Evolutionary conservation across 2,113 vertebrate genomes (phyloP).

Genomic region (Nibea coibor): DNA sequence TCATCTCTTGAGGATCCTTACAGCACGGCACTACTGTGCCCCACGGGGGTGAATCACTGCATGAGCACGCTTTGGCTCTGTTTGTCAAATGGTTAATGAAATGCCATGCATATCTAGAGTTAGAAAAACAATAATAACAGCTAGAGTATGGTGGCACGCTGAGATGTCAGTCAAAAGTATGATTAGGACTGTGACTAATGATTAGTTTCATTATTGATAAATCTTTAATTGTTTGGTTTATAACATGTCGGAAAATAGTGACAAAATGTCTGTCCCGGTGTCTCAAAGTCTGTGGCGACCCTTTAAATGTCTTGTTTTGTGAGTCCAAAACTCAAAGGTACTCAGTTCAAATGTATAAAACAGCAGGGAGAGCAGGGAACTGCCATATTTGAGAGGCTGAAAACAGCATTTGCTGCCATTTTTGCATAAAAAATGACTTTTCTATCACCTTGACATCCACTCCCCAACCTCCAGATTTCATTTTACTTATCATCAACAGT

Average conservation of each 20-base stretch:
- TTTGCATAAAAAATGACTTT: too few relatives aligned
- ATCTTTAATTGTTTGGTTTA: too few relatives aligned
- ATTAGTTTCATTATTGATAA: too few relatives aligned
- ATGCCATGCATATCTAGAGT: conserved; percentile 24
- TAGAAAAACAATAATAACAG: conserved; percentile 31
- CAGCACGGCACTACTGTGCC: background rate
- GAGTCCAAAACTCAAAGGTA: background rate
- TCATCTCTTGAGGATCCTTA: conserved; percentile 3
- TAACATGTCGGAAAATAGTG: too few relatives aligned
- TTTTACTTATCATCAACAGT: conserved; percentile 29
- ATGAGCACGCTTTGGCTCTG: conserved; percentile 10
- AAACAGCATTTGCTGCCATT: background rate
- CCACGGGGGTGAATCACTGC: background rate
- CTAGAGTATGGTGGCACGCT: conserved; percentile 24
- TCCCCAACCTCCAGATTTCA: background rate
- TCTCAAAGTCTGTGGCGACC: background rate
- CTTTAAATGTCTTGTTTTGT: background rate
- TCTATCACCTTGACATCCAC: background rate
- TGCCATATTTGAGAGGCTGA: too few relatives aligned
- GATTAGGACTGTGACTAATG: background rate
- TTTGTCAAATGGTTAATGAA: conserved; percentile 36
- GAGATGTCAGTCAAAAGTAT: conserved; percentile 39
- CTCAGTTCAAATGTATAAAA: too few relatives aligned
- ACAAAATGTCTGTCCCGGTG: background rate
- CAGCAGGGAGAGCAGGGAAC: background rate